Evolutionary conservation across 1,140 invertebrate genomes (phyloP), one percentile per base, ranked within the genome.

Genomic region (Pantala flavescens): DNA sequence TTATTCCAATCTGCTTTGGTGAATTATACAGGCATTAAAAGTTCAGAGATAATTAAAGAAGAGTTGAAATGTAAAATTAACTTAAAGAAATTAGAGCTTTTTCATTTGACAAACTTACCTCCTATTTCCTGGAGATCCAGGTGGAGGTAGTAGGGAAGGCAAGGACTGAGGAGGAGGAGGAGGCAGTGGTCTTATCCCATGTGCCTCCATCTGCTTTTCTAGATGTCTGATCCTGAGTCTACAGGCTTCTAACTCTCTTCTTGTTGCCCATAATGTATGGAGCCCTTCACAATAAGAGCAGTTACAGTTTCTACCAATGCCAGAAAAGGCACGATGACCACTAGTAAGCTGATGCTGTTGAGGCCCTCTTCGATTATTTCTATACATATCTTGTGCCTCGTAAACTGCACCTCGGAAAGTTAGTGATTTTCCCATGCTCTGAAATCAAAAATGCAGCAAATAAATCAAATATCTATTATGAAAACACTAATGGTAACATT

Each of bases 401-500:
- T 87, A 93, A 1, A 97, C 94, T 49, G 94, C 93, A 19, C 94
- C 93, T 49, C 93, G 89, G 79, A 96, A 95, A 23, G 92, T 93
- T 77, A 95, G 80, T 5, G 93, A 94, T 83, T 94, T 92, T 63
- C 92, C 91, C 91, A 89, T 86, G 78, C 87, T 88, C 86, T 88
- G 82, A 36, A 79, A 79, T 43, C 36, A 75, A 78, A 72, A 70
- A 70, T 7, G 14, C 70, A 71, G 24, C 12, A 23, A 71, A 12
- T 36, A 9, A 36, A 36, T 36, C 28, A 5, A 2, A 36, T 5
- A 36, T 2, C 9, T n/a, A n/a, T 36, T 36, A 36, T 36, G 28
- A 5, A 5, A 5, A 36, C 28, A 2, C 9, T 36, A 36, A 36
- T 36, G 9, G 28, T 9, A 23, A 21, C 23, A 23, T 7, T 21